Evolutionary conservation across 1,140 invertebrate genomes (phyloP), one percentile per base, ranked within the genome.

Genomic region (Drosophila rufa): DNA sequence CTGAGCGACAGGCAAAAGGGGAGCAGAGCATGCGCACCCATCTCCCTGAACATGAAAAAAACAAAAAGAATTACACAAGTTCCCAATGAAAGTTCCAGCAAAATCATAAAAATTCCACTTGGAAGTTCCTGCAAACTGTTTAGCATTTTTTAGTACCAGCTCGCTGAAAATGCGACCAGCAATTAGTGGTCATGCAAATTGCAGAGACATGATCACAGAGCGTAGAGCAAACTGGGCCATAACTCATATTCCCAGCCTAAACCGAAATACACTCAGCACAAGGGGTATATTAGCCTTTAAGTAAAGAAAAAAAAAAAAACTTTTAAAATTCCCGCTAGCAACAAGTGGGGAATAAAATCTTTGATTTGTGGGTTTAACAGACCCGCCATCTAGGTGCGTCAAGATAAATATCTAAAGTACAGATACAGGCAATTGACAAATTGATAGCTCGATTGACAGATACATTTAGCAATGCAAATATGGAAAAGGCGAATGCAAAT

Each of bases 161-260:
- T 56, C 53, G 53, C 36, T 56, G 53, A 56, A 56, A 56, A 56
- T 56, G 53, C 19, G 53, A 40, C 82, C 75, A 57, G 77, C 71
- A 83, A 84, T 85, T 84, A 85, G 81, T 77, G 83, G 48, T 56
- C 67, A 84, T 68, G 73, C 77, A 75, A 83, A 79, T 79, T 74
- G 59, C 58, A 78, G 68, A 64, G 42, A 19, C 57, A 66, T 51
- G 66, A 50, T 50, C 43, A 43, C 42, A 33, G 33, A 12, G 15
- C 62, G 43, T 22, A 47, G 43, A 67, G 43, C 27, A 40, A 65
- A 65, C 62, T 61, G 45, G 67, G 45, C 30, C 80, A 79, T 79
- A 75, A 67, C 59, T 79, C 61, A 71, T 56, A 56, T 12, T 38
- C 36, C 19, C 53, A 65, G 33, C 42, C 33, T 48, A 50, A 65